Evolutionary conservation across 2,113 vertebrate species (phyloP).

Genomic region (Oophaga pumilio): DNA sequence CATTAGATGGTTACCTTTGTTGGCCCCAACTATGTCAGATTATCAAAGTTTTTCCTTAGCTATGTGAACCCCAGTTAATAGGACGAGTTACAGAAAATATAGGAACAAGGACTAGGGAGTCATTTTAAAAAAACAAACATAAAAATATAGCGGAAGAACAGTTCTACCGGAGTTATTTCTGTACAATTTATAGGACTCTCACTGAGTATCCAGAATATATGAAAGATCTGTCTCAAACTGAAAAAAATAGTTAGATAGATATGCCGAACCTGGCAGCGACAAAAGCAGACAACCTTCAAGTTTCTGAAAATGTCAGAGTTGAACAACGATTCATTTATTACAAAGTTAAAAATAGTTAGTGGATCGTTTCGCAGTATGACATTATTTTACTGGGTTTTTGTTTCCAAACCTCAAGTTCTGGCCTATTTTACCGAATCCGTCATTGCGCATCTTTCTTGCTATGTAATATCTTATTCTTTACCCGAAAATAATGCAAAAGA

Average conservation of each 20-base stretch:
- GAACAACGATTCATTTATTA: constrained; percentile 74
- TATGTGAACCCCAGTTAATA: background rate
- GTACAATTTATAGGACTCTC: constrained; percentile 72
- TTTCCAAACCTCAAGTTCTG: background rate
- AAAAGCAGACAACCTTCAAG: constrained; percentile 67
- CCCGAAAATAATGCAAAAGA: background rate
- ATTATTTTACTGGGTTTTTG: constrained; percentile 63
- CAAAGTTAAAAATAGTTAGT: constrained; percentile 71
- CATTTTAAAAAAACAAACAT: background rate
- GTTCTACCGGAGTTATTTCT: constrained; percentile 72
- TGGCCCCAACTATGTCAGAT: background rate
- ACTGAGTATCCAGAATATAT: constrained; percentile 70
- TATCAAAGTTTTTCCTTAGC: background rate
- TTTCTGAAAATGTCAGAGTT: constrained; percentile 74
- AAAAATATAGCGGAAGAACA: constrained; percentile 63
- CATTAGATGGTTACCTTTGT: background rate
- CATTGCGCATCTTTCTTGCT: background rate
- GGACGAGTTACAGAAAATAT: background rate
- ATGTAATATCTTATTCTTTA: background rate
- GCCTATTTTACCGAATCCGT: background rate
- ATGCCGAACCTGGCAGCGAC: constrained; percentile 67
- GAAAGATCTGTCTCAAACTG: constrained; percentile 70
- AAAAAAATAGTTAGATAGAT: constrained; percentile 69
- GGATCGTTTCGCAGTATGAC: constrained; percentile 77
- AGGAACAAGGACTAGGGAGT: background rate